Evolutionary conservation across 1,140 invertebrate species (phyloP).

Genomic region (Amyelois transitella): DNA sequence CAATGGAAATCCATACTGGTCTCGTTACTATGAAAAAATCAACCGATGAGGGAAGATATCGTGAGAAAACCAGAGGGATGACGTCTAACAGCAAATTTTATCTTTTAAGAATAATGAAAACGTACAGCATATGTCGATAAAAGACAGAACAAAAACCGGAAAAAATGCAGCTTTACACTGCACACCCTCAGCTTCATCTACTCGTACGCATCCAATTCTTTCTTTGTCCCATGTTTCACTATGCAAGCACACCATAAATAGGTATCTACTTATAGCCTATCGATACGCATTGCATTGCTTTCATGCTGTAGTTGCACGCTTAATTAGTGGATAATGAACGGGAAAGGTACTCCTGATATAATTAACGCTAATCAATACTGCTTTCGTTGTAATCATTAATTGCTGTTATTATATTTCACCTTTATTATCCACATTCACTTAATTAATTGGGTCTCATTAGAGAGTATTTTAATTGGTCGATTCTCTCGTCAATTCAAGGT

Average conservation of each 20-base stretch:
- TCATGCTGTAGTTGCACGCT: background rate
- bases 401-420: background rate
- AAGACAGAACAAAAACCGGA: too few species aligned
- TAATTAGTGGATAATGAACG: conserved; percentile 4
- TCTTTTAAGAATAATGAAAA: too few species aligned
- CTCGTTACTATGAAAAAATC: too few species aligned
- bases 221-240: background rate
- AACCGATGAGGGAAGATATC: too few species aligned
- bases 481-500: background rate
- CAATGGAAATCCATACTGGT: too few species aligned
- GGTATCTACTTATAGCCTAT: background rate
- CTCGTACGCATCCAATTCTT: background rate
- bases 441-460: background rate
- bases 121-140: too few species aligned
- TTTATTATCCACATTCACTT: background rate
- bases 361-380: background rate
- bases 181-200: background rate
- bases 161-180: background rate
- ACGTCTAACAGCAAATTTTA: too few species aligned
- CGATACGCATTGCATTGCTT: background rate
- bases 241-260: background rate
- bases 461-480: background rate
- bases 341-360: conserved; percentile 1
- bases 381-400: background rate
- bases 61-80: too few species aligned